phyloP scores from a whole-genome alignment of 2,113 vertebrate genomes.

The Myrmophylax atrothorax region DNA sequence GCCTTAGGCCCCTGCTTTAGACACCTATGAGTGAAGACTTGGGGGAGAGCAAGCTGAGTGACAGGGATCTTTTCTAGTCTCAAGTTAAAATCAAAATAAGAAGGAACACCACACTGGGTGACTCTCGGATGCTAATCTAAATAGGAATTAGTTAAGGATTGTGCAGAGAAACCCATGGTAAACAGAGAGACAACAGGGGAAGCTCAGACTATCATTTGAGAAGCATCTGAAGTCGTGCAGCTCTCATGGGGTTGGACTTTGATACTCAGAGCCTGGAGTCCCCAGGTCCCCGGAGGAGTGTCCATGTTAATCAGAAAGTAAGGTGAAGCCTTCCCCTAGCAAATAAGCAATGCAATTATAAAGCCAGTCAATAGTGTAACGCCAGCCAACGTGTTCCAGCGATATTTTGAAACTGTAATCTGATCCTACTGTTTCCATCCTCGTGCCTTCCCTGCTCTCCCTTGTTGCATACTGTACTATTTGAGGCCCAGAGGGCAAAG shows the following conservation, averaged over 20 bases:
- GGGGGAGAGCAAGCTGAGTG: not conserved
- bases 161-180: not conserved
- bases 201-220: not conserved
- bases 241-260: not conserved
- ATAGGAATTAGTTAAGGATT: not conserved
- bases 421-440: conserved; percentile 77
- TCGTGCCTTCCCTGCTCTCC: conserved; percentile 65
- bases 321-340: conserved; percentile 76
- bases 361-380: conserved; percentile 71
- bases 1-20: not conserved
- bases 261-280: not conserved
- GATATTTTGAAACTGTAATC: conserved; percentile 79
- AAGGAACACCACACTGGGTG: not conserved
- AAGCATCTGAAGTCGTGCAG: not conserved
- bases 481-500: conserved; percentile 71
- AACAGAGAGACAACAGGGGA: not conserved
- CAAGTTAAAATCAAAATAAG: not conserved
- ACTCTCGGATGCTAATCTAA: not conserved
- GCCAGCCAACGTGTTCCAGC: conserved; percentile 68
- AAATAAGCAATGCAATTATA: conserved; percentile 78
- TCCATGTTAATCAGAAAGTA: conserved; percentile 72
- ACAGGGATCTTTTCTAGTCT: not conserved
- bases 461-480: conserved; percentile 72
- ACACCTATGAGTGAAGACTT: accelerated
- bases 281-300: conserved; percentile 52